These are phyloP conservation scores for Oscheius myriophilus DNA, from an alignment of 2,888 invertebrate genomes.

Conservation along the genomic window DNA sequence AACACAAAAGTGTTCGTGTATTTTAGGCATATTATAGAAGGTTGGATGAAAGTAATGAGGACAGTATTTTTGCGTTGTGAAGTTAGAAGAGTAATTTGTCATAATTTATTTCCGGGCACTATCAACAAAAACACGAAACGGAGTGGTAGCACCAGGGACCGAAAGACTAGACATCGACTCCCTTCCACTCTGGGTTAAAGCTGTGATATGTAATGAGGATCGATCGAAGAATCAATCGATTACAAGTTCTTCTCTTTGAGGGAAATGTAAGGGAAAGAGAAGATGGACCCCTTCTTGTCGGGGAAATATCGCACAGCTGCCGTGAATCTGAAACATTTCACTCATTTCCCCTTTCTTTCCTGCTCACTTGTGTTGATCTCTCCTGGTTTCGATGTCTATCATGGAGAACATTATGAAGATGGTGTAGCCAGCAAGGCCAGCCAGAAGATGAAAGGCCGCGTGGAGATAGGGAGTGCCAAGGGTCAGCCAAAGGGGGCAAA, in stretches of 20 bases:
- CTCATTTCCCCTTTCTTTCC: too few relatives aligned
- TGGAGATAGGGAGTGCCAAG: slow-evolving; percentile 67
- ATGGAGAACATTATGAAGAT: slow-evolving; percentile 69
- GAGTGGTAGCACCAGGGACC: not conserved
- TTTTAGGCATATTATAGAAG: too few relatives aligned
- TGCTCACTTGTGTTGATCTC: slow-evolving; percentile 51
- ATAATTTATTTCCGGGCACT: not conserved
- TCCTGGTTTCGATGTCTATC: slow-evolving; percentile 63
- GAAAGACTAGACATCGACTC: not conserved
- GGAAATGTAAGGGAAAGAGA: slow-evolving; percentile 57
- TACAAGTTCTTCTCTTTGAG: slow-evolving; percentile 38
- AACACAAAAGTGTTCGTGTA: too few relatives aligned
- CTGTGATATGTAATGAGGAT: not conserved
- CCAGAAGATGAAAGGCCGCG: slow-evolving; percentile 66
- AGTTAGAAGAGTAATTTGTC: too few relatives aligned
- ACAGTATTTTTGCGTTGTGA: too few relatives aligned
- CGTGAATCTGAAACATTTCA: slow-evolving; percentile 41
- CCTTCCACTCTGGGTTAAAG: not conserved
- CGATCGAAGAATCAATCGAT: not conserved
- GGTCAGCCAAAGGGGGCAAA: slow-evolving; percentile 67
- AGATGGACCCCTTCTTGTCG: slow-evolving; percentile 51
- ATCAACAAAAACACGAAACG: not conserved
- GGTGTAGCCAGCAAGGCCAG: slow-evolving; percentile 64
- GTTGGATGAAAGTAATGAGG: too few relatives aligned
- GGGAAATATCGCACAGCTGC: slow-evolving; percentile 59